Evolutionary conservation across 2,113 vertebrate species (phyloP).

Genomic region (Hucho hucho): DNA sequence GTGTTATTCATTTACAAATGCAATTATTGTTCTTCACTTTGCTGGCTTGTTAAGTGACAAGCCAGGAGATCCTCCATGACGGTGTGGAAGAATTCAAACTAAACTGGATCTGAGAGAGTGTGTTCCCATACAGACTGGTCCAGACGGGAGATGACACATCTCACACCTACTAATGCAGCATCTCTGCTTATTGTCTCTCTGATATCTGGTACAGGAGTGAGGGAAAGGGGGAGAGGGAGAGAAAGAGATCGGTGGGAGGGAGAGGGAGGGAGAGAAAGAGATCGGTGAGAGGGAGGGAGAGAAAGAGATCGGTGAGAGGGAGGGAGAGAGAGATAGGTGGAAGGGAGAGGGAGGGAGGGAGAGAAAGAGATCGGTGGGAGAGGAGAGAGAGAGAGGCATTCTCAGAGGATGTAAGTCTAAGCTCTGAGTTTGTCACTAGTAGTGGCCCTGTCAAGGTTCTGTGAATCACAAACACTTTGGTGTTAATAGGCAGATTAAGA

Average conservation of each 20-base stretch:
- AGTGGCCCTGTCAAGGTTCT: constrained; percentile 74
- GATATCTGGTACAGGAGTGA: neutral
- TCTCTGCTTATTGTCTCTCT: constrained; percentile 42
- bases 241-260: neutral
- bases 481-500: constrained; percentile 81
- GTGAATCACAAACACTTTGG: constrained; percentile 76
- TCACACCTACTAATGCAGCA: constrained; percentile 61
- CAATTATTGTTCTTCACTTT: constrained; percentile 34
- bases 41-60: constrained; percentile 36
- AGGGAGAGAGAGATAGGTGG: neutral
- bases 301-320: too few species aligned
- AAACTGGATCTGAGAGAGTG: constrained; percentile 41
- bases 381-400: constrained; percentile 40
- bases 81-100: constrained; percentile 49
- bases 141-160: constrained; percentile 52
- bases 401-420: constrained; percentile 65
- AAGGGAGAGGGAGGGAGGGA: constrained; percentile 3
- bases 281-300: too few species aligned
- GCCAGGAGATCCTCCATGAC: constrained; percentile 41
- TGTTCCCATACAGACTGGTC: constrained; percentile 47
- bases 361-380: constrained; percentile 1
- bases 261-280: neutral
- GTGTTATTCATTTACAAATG: constrained; percentile 45
- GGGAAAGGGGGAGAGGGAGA: constrained; percentile 11
- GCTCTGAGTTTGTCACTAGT: constrained; percentile 73